Conservation (phyloP, 2,797 vertebrate genomes). For the Phylloscopus collybita region DNA sequence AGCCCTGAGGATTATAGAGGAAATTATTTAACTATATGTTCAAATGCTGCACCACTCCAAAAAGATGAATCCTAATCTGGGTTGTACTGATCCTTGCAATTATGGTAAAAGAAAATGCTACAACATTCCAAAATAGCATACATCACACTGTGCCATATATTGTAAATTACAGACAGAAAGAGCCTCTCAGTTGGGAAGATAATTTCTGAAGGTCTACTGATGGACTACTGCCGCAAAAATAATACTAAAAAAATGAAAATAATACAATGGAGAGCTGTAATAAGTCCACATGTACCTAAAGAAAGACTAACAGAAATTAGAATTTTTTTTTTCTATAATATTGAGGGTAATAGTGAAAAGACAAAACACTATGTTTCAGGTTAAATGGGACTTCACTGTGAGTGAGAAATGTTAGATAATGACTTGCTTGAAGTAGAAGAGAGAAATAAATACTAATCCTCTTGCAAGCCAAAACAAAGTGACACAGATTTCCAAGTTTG, state of each 20-base stretch:
- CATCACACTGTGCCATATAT: conserved; percentile 4
- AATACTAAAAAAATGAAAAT: background rate
- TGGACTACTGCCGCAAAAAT: background rate
- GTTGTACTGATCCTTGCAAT: conserved; percentile 12
- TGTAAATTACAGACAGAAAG: conserved; percentile 29
- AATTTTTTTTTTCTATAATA: background rate
- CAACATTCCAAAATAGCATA: background rate
- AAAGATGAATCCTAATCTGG: conserved; percentile 19
- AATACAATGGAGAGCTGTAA: background rate
- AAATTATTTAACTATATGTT: conserved; percentile 43
- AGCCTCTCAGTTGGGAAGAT: background rate
- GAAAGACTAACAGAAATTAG: background rate
- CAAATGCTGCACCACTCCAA: conserved; percentile 1
- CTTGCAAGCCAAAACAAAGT: background rate
- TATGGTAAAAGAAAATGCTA: conserved; percentile 16
- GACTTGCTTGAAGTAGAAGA: background rate
- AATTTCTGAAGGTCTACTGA: background rate
- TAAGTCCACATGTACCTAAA: background rate
- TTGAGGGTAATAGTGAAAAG: background rate
- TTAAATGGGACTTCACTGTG: background rate
- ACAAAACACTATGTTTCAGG: background rate
- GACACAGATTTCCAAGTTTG: background rate
- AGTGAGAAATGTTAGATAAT: background rate
- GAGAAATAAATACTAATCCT: background rate
- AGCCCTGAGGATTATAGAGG: background rate